Percentiles rank a stretch among this genome's conserved stretches.
These are phyloP conservation scores for Agonopterix alstromeriana DNA, from an alignment of 2,888 invertebrate genomes.

Conservation along the genomic window DNA sequence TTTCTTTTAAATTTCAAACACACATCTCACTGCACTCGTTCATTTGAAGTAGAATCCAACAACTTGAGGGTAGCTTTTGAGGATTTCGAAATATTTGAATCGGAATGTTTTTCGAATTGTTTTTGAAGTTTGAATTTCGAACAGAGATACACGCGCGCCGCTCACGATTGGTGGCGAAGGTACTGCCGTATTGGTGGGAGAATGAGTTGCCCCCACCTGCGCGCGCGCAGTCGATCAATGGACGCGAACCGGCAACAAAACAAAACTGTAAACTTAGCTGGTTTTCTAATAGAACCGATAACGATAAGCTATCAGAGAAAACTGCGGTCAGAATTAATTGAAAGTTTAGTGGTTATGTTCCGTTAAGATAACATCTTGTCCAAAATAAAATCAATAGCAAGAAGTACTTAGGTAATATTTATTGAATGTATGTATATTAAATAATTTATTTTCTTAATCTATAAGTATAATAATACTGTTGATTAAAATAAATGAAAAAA, in stretches of 20 bases:
- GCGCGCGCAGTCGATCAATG: conserved; percentile 42
- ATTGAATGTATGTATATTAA: too few species aligned
- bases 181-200: conserved; percentile 46
- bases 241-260: conserved; percentile 29
- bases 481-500: too few species aligned
- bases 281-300: conserved; percentile 47
- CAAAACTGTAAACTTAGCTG: conserved; percentile 24
- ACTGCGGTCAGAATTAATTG: conserved; percentile 20
- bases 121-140: conserved; percentile 26
- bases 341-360: neutral
- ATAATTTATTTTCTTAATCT: too few species aligned
- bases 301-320: conserved; percentile 54
- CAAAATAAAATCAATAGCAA: too few species aligned
- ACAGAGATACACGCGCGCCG: conserved; percentile 34
- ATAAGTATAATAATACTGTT: too few species aligned
- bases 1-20: neutral
- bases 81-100: conserved; percentile 6
- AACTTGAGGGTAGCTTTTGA: too few species aligned
- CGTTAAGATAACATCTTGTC: neutral
- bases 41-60: too few species aligned
- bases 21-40: neutral
- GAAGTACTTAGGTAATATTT: too few species aligned
- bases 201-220: conserved; percentile 36
- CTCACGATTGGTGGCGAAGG: conserved; percentile 41
- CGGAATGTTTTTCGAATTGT: conserved; percentile 22